Evolutionary conservation across 1,140 invertebrate species (phyloP).

Genomic region (Onthophagus taurus): DNA sequence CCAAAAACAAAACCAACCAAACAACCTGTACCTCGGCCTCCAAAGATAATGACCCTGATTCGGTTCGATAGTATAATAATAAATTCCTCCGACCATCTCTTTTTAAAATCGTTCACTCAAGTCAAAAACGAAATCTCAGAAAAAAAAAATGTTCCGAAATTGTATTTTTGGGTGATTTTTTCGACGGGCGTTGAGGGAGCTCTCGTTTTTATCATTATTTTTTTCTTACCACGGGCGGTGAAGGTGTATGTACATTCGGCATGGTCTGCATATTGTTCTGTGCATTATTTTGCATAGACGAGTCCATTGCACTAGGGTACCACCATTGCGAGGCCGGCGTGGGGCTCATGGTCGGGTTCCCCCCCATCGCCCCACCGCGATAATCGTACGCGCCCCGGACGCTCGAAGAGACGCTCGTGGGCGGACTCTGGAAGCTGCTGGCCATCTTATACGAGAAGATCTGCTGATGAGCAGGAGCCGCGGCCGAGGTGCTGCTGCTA

Average conservation of each 20-base stretch:
- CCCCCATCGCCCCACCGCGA: conserved; percentile 41
- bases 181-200: no score
- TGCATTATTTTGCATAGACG: conserved; percentile 31
- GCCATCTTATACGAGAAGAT: conserved; percentile 78
- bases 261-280: conserved; percentile 37
- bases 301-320: conserved; percentile 44
- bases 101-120: no score
- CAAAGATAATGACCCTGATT: no score
- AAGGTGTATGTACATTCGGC: conserved; percentile 35
- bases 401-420: conserved; percentile 42
- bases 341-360: conserved; percentile 37
- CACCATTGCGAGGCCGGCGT: conserved; percentile 57
- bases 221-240: conserved; percentile 33
- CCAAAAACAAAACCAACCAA: no score
- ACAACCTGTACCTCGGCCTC: no score
- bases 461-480: conserved; percentile 57
- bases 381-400: conserved; percentile 50
- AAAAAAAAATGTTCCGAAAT: no score
- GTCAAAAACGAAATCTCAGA: no score
- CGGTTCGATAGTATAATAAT: no score
- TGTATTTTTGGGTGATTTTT: no score
- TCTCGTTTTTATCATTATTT: no score
- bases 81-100: no score
- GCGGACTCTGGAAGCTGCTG: conserved; percentile 63
- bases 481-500: conserved; percentile 46